Percentiles rank a stretch among this genome's conserved stretches.
phyloP scores from a whole-genome alignment of 2,888 invertebrate genomes.

The Nemoura dubitans region DNA sequence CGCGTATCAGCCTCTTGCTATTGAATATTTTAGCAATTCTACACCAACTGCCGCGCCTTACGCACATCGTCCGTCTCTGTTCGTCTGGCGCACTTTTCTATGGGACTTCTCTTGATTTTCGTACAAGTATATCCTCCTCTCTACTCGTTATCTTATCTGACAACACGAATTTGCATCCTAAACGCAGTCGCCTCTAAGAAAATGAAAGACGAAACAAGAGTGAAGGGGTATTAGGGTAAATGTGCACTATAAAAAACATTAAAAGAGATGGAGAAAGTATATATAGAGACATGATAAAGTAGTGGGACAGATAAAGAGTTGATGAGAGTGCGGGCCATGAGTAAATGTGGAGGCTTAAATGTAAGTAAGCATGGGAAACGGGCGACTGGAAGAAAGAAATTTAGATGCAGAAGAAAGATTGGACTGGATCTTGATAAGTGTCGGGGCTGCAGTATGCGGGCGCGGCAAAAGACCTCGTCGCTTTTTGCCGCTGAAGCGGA shows the following conservation, averaged over 20 bases:
- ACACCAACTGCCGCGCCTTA: neutral
- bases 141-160: conserved; percentile 48
- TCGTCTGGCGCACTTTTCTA: conserved; percentile 31
- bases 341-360: neutral
- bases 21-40: conserved; percentile 42
- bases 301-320: conserved; percentile 41
- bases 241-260: conserved; percentile 36
- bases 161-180: conserved; percentile 50
- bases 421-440: conserved; percentile 32
- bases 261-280: conserved; percentile 33
- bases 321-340: conserved; percentile 36
- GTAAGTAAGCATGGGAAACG: conserved; percentile 22
- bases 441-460: neutral
- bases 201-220: conserved; percentile 42
- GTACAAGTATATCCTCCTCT: conserved; percentile 36
- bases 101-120: conserved; percentile 48
- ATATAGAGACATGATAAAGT: conserved; percentile 28
- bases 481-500: conserved; percentile 42
- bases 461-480: neutral
- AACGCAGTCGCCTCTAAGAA: conserved; percentile 41
- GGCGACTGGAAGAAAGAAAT: conserved; percentile 25
- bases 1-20: conserved; percentile 24
- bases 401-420: conserved; percentile 36
- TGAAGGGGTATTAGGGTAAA: conserved; percentile 42
- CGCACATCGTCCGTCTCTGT: neutral